These are phyloP conservation scores for Propithecus deckenii DNA, from an alignment of 2,797 vertebrate genomes.

Conservation along the genomic window DNA sequence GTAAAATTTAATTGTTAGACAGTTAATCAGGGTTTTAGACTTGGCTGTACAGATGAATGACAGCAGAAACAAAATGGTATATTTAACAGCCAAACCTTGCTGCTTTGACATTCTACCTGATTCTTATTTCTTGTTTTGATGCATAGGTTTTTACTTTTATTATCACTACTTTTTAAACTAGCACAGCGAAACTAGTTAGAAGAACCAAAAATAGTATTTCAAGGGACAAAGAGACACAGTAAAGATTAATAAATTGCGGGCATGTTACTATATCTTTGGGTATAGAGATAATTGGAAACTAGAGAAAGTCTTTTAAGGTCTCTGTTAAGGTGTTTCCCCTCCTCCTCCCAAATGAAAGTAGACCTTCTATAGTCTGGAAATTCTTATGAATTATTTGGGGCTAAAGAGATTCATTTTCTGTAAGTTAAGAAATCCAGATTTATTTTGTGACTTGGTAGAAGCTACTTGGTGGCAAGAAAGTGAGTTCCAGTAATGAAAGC, in stretches of 20 bases:
- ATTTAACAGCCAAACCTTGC: not conserved
- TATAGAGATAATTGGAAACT: not conserved
- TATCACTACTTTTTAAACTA: slow-evolving; percentile 27
- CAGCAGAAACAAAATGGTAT: not conserved
- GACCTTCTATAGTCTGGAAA: not conserved
- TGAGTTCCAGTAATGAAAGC: slow-evolving; percentile 63
- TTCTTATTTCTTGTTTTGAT: not conserved
- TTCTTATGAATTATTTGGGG: slow-evolving; percentile 47
- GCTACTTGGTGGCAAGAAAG: slow-evolving; percentile 65
- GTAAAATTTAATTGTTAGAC: not conserved
- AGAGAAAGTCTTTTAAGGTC: not conserved
- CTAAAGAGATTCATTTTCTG: slow-evolving; percentile 40
- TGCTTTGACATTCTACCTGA: not conserved
- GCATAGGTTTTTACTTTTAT: not conserved
- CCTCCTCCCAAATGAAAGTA: not conserved
- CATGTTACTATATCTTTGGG: not conserved
- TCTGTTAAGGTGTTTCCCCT: not conserved
- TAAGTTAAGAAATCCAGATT: slow-evolving; percentile 65
- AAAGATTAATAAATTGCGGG: not conserved
- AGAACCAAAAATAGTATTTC: not conserved
- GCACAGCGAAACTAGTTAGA: not conserved
- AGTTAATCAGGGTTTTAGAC: not conserved
- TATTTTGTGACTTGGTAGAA: slow-evolving; percentile 62
- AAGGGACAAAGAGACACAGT: not conserved
- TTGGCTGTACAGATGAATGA: not conserved